Percentiles rank a stretch among this genome's conserved stretches.
Conservation (phyloP, 1,140 invertebrate species). For the Galendromus occidentalis region DNA sequence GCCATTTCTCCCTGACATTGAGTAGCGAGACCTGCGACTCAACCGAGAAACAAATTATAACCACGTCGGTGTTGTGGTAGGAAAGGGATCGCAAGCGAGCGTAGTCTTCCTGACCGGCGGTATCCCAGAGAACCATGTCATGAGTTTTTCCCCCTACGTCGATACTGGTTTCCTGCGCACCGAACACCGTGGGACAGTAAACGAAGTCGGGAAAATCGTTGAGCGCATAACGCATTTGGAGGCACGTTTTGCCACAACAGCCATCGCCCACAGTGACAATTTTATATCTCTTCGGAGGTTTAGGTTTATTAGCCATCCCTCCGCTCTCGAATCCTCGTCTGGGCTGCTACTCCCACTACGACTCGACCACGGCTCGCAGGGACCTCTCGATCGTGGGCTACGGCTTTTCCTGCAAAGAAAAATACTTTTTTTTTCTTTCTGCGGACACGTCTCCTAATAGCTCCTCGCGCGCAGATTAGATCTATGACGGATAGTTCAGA, state of each 20-base stretch:
- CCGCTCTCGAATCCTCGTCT: no score
- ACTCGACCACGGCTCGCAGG: no score
- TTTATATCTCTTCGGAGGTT: conserved; percentile 1
- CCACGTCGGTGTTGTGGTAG: conserved; percentile 55
- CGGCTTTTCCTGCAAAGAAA: no score
- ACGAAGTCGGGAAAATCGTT: neutral
- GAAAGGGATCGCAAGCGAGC: conserved; percentile 70
- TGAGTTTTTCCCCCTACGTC: neutral
- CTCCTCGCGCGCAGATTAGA: no score
- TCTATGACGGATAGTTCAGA: no score
- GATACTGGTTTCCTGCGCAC: conserved; percentile 9
- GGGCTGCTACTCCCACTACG: no score
- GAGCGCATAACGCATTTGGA: neutral
- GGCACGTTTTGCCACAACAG: conserved; percentile 13
- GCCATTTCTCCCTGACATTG: conserved; percentile 12
- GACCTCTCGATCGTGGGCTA: no score
- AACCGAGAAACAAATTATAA: conserved; percentile 5
- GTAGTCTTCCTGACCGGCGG: conserved; percentile 87
- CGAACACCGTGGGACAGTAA: conserved; percentile 5
- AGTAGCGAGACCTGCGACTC: neutral
- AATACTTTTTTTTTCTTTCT: no score
- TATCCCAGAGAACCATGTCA: conserved; percentile 52
- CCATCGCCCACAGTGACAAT: conserved; percentile 13
- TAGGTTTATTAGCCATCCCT: no score
- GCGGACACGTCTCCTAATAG: no score